Evolutionary conservation across 2,888 invertebrate species (phyloP), one percentile per base, ranked within the genome.

Genomic region (Apodemia zela): DNA sequence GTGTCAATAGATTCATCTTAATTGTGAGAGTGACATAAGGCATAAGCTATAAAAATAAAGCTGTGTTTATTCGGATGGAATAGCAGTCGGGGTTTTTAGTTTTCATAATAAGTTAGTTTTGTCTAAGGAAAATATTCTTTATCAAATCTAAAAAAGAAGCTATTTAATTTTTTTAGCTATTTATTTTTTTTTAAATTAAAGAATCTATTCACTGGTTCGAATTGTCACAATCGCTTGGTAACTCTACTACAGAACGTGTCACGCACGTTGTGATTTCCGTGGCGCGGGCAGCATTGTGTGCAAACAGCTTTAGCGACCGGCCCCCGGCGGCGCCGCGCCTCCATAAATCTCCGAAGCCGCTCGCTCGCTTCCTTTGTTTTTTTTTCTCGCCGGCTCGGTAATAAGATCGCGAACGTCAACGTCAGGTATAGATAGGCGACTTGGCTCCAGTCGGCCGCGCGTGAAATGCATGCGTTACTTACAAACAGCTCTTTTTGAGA

Each of bases 371-470:
- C 81, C 80, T 84, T 84, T 83, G 82, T 84, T 83, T 82, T 87
- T 83, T 87, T 73, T 70, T 80, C 80, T 81, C 82, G 77, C 71
- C 75, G 74, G 75, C 73, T 69, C 76, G 78, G 86, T 85, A 89
- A 87, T 86, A 88, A 88, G 87, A 87, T 81, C 86, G 85, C 88
- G 82, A 76, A 76, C 87, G 81, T 85, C 86, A 84, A 82, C 79
- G 81, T 85, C 89, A 89, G 89, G 89, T 89, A 89, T 80, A 83
- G 81, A 80, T 69, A 67, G 60, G 61, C 63, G 65, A 63, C 61
- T 64, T 62, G 68, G 71, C 67, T 67, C 68, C 69, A 62, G 64
- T 63, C 67, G 67, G 67, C 71, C 71, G 71, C 71, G 69, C 70
- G 71, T 68, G 67, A 71, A 72, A 68, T 70, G 69, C 72, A 70